Base-by-base conservation (phyloP, 2,797 vertebrate species). In the Anas georgica region DNA sequence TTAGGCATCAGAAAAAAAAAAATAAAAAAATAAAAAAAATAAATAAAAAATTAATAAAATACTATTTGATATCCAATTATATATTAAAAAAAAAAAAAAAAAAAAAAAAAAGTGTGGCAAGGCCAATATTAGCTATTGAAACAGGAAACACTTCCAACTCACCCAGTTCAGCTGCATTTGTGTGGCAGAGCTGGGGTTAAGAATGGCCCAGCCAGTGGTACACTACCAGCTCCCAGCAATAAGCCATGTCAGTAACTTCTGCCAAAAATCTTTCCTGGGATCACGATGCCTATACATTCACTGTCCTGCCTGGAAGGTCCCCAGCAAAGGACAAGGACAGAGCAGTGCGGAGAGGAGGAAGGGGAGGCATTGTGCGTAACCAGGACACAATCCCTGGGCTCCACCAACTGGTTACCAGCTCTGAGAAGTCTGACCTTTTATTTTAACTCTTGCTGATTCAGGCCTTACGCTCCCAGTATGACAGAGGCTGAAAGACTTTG, bases 31-130 rank as follows among this genome's bases (percentile, higher is more conserved):
- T n/a, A 39, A 39, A 39, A 39, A 39, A 39, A 39, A 39, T n/a
- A 39, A 5, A 39, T 5, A 39, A 39, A 39, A 39, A 39, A 39
- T 12, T 45, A 69, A 39, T 20, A 73, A 82, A 94, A 77, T 0
- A 2, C n/a, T 74, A n/a, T 59, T 41, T 59, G 41, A 14, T 21
- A 59, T 48, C 13, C 35, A 81, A 12, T 3, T 15, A 6, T 13
- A 45, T 45, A 20, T 5, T 18, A 9, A 9, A 18, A 43, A 37
- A 10, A 33, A 80, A 59, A 17, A 25, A n/a, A n/a, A n/a, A n/a
- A n/a, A 0, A 3, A n/a, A 29, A 25, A 56, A 20, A 7, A 35
- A 1, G 37, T 0, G 0, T 22, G 9, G 5, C 31, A 76, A 80
- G 21, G 23, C 10, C 17, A 35, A 7, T 16, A 31, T 48, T 72